Evolutionary conservation across 2,797 vertebrate species (phyloP).

Genomic region (Spinibarbus caldwelli): DNA sequence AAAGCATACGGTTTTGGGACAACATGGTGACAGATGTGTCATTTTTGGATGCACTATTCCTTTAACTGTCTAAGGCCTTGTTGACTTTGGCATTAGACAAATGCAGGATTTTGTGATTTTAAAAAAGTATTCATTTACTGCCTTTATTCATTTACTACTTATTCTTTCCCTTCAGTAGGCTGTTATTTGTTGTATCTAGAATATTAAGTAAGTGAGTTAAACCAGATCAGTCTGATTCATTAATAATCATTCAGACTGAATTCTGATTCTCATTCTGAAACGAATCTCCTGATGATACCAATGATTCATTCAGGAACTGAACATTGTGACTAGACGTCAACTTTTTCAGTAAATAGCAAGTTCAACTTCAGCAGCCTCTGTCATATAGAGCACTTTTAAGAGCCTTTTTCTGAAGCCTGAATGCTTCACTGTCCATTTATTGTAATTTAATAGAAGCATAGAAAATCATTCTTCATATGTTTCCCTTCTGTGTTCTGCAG

Average conservation of each 20-base stretch:
- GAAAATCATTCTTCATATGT: background rate
- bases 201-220: background rate
- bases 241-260: background rate
- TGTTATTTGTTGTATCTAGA: background rate
- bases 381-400: background rate
- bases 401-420: background rate
- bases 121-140: no score
- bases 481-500: background rate
- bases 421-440: background rate
- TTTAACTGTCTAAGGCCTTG: background rate
- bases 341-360: background rate
- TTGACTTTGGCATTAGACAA: conserved; percentile 17
- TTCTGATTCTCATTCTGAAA: background rate
- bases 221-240: background rate
- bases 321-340: background rate
- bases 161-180: background rate
- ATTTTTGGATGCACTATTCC: conserved; percentile 9
- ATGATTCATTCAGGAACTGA: background rate
- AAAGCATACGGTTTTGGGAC: no score
- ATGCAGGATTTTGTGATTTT: no score
- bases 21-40: no score
- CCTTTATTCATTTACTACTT: no score
- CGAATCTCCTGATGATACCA: no score
- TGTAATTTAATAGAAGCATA: background rate
- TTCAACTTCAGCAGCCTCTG: background rate